Conservation (phyloP, 2,797 vertebrate genomes). For the Glyptemys insculpta region DNA sequence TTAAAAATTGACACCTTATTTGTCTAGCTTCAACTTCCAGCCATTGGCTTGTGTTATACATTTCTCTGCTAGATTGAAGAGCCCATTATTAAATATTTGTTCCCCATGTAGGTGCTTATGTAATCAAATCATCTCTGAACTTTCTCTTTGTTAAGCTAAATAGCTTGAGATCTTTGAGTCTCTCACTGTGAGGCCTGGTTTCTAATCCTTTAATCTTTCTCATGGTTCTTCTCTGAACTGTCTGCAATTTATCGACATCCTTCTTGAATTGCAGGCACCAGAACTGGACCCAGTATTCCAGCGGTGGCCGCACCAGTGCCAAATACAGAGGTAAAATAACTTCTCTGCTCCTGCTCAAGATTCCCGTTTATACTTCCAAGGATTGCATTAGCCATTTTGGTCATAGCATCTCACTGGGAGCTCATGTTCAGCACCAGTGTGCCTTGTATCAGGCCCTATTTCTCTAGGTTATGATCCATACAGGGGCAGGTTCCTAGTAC, state of each 20-base stretch:
- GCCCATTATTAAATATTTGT: neutral
- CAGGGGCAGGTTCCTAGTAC: rapidly evolving
- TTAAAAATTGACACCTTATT: neutral
- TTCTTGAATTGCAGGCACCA: no score
- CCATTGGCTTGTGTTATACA: neutral
- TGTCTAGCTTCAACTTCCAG: neutral
- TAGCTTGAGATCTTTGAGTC: neutral
- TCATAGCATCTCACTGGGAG: no score
- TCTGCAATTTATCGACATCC: no score
- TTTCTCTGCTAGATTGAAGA: neutral
- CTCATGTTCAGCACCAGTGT: neutral
- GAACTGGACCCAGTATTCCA: no score
- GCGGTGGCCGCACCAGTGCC: no score
- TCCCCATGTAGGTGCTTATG: neutral
- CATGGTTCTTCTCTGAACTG: no score
- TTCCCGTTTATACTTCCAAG: no score
- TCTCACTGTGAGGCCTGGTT: no score
- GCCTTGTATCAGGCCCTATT: neutral
- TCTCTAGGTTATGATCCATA: neutral
- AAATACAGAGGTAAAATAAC: no score
- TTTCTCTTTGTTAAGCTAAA: neutral
- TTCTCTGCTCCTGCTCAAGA: no score
- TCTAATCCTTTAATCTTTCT: no score
- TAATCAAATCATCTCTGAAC: neutral
- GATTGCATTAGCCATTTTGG: no score